These are phyloP conservation scores for Sebastes minor DNA, from an alignment of 2,797 vertebrate genomes.

Conservation along the genomic window DNA sequence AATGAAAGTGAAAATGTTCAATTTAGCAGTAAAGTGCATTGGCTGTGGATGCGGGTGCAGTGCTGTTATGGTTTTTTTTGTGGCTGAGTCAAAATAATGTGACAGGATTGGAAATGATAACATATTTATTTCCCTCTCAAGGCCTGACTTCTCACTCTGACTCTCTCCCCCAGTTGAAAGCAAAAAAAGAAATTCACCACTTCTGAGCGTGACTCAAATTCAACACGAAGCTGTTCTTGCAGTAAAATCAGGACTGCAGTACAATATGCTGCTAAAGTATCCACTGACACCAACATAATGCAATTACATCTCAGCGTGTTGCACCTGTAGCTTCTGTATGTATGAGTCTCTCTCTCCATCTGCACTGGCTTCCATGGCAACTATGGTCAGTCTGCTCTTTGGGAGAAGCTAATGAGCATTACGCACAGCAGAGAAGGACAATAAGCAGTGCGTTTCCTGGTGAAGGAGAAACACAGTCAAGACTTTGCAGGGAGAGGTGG, in stretches of 20 bases:
- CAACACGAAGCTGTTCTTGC: neutral
- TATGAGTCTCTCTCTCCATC: neutral
- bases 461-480: neutral
- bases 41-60: neutral
- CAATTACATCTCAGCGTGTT: slow-evolving; percentile 15
- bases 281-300: neutral
- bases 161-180: slow-evolving; percentile 1
- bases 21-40: slow-evolving; percentile 36
- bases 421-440: neutral
- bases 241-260: neutral
- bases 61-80: neutral
- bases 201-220: neutral
- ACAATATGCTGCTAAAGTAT: neutral
- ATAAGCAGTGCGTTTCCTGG: neutral
- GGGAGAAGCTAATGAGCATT: slow-evolving; percentile 24
- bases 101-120: slow-evolving; percentile 34
- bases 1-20: slow-evolving; percentile 47
- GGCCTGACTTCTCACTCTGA: slow-evolving; percentile 11
- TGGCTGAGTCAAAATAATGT: slow-evolving; percentile 35
- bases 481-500: neutral
- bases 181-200: neutral
- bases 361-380: slow-evolving; percentile 57
- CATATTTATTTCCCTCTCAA: slow-evolving; percentile 47
- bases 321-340: slow-evolving; percentile 22
- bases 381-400: slow-evolving; percentile 11